Conservation (phyloP, 2,113 vertebrate genomes). For the Progne subis region DNA sequence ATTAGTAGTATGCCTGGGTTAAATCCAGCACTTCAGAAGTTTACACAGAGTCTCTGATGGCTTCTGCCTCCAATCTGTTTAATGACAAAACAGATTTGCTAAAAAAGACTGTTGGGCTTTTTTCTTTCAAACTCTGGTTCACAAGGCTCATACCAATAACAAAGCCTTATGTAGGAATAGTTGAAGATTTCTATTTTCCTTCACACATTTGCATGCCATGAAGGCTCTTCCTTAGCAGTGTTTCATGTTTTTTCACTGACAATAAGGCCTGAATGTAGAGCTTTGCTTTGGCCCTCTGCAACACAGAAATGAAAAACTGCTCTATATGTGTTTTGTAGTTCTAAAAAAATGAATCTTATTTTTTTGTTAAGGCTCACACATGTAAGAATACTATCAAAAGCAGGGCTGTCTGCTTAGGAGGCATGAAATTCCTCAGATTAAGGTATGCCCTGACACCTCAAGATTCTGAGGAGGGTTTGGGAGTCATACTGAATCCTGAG, state of each 20-base stretch:
- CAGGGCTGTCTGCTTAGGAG: neutral
- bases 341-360: neutral
- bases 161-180: neutral
- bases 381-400: neutral
- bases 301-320: neutral
- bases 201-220: neutral
- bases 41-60: conserved; percentile 31
- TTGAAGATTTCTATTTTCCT: neutral
- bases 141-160: neutral
- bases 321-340: neutral
- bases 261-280: neutral
- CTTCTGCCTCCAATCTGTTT: conserved; percentile 25
- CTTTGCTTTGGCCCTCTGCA: neutral
- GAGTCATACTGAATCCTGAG: neutral
- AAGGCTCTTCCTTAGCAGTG: neutral
- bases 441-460: neutral
- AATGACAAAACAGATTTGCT: conserved; percentile 23
- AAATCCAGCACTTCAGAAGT: conserved; percentile 42
- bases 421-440: neutral
- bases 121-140: conserved; percentile 38
- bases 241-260: neutral
- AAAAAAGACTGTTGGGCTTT: neutral
- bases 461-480: neutral
- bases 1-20: conserved; percentile 29
- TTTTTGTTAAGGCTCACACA: neutral